Percentiles rank a stretch among this genome's conserved stretches.
Evolutionary conservation across 1,140 invertebrate species (phyloP).

Genomic region (Euwallacea fornicatus): DNA sequence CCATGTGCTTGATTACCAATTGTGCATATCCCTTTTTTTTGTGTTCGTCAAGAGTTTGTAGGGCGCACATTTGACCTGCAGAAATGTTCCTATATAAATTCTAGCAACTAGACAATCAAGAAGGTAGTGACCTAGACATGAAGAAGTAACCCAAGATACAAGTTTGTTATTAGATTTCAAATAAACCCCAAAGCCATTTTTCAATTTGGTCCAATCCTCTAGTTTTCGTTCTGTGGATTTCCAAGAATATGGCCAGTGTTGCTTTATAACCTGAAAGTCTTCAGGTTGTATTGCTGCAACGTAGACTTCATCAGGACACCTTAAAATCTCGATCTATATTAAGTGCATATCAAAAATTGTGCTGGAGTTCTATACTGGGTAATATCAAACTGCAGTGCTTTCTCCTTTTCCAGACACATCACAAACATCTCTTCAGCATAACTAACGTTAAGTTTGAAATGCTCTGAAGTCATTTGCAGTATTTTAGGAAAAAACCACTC

Average conservation of each 20-base stretch:
- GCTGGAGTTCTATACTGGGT: too few species aligned
- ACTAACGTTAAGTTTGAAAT: too few species aligned
- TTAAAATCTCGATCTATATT: conserved; percentile 2
- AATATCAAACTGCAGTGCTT: too few species aligned
- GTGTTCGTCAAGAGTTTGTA: conserved; percentile 10
- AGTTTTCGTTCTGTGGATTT: conserved; percentile 6
- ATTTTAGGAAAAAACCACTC: conserved; percentile 8
- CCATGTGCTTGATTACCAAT: not conserved
- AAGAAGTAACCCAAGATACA: conserved; percentile 14
- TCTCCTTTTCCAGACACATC: not conserved
- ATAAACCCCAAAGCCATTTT: conserved; percentile 16
- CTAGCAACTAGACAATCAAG: not conserved
- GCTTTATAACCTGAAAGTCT: not conserved
- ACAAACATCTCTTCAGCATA: too few species aligned
- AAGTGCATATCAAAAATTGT: too few species aligned
- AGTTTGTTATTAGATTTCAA: conserved; percentile 11
- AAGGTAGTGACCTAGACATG: not conserved
- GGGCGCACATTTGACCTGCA: conserved; percentile 10
- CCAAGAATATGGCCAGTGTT: not conserved
- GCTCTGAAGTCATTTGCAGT: not conserved
- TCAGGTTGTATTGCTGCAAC: not conserved
- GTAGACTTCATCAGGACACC: conserved; percentile 6
- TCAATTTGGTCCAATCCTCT: not conserved
- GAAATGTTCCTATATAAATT: not conserved
- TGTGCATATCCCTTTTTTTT: conserved; percentile 10